phyloP scores from a whole-genome alignment of 2,113 vertebrate species.

The Clarias macrocephalus region DNA sequence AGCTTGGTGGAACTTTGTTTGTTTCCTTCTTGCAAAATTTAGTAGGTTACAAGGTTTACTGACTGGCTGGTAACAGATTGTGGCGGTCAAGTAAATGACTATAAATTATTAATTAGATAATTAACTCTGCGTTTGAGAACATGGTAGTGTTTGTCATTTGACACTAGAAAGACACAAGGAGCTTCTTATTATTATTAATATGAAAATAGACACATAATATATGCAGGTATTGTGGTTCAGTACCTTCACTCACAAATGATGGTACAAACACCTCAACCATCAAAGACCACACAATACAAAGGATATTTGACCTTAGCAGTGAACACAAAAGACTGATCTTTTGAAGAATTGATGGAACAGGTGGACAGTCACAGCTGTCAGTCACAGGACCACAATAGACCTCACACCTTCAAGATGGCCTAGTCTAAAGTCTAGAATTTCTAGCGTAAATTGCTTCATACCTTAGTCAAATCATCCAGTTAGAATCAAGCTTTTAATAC shows the following conservation, averaged over 20 bases:
- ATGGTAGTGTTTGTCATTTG: not conserved
- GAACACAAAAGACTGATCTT: slow-evolving; percentile 14
- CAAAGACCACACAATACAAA: not conserved
- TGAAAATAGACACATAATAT: not conserved
- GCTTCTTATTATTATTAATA: not conserved
- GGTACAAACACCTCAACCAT: not conserved
- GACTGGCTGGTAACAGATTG: not conserved
- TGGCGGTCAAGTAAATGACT: not conserved
- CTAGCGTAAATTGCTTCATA: not conserved
- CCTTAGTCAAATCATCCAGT: not conserved
- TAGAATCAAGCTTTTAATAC: not conserved
- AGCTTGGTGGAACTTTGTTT: not conserved
- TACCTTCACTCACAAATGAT: slow-evolving; percentile 1
- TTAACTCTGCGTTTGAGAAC: slow-evolving; percentile 3
- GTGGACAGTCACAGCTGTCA: slow-evolving; percentile 16
- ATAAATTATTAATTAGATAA: slow-evolving; percentile 30
- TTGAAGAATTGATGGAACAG: slow-evolving; percentile 28
- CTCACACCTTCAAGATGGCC: not conserved
- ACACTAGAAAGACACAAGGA: not conserved
- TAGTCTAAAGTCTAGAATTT: not conserved
- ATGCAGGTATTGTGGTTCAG: not conserved
- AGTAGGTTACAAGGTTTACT: not conserved
- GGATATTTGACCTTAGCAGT: slow-evolving; percentile 8
- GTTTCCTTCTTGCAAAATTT: not conserved
- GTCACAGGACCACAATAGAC: slow-evolving; percentile 6